Percentiles rank a stretch among this genome's conserved stretches.
phyloP scores from a whole-genome alignment of 2,113 vertebrate genomes.

The Nerophis lumbriciformis region DNA sequence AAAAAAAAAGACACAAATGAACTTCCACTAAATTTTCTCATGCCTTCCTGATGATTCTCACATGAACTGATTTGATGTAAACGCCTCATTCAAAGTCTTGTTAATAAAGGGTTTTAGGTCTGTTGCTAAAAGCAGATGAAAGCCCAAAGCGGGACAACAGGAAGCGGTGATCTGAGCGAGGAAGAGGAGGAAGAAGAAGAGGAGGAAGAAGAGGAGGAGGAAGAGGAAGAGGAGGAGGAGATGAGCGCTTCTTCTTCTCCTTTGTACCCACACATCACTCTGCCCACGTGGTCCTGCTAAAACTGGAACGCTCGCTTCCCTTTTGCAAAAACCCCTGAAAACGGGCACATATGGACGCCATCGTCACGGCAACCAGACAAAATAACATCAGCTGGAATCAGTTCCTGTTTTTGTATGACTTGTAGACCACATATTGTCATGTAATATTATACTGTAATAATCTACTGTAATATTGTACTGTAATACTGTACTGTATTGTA shows the following conservation, averaged over 20 bases:
- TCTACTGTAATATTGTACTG: too few species aligned
- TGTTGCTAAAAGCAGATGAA: slow-evolving; percentile 2
- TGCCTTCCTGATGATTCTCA: too few species aligned
- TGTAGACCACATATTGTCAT: too few species aligned
- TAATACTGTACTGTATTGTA: too few species aligned
- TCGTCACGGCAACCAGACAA: background rate
- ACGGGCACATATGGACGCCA: slow-evolving; percentile 6
- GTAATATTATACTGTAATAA: too few species aligned
- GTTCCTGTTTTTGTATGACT: background rate
- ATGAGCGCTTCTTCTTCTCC: slow-evolving; percentile 11
- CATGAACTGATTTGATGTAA: too few species aligned
- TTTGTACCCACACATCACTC: slow-evolving; percentile 38
- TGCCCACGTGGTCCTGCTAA: slow-evolving; percentile 46
- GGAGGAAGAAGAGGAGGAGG: slow-evolving; percentile 27
- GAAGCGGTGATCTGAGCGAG: slow-evolving; percentile 34
- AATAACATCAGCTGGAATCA: background rate
- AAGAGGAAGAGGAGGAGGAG: slow-evolving; percentile 34
- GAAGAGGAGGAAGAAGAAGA: slow-evolving; percentile 28
- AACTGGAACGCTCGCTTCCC: slow-evolving; percentile 19
- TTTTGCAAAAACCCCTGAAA: slow-evolving; percentile 22
- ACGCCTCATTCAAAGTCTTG: too few species aligned
- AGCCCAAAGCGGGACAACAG: slow-evolving; percentile 32
- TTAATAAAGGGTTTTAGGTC: too few species aligned
- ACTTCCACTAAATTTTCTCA: too few species aligned
- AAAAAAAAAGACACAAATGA: too few species aligned